Evolutionary conservation across 2,888 invertebrate genomes (phyloP), one percentile per base, ranked within the genome.

Genomic region (Smittia aterrima): DNA sequence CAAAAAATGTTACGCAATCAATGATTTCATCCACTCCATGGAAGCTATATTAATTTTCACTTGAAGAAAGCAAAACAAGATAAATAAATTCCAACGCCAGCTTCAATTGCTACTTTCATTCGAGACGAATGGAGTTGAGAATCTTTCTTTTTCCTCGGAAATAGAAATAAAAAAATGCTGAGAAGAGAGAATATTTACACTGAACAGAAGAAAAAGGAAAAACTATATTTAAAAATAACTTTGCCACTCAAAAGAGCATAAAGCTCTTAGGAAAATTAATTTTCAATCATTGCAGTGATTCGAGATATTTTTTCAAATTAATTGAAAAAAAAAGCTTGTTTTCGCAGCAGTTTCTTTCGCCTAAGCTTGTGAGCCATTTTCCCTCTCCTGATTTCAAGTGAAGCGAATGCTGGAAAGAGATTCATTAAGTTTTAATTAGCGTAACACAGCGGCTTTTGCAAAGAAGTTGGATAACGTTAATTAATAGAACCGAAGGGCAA

Each of bases 361-460:
- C 32, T 32, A 32, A 32, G 32, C 32, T 32, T 32, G 32, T 32
- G 11, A 47, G 11, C 47, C 2, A n/a, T 47, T 47, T 47, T 47
- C 47, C 4, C 38, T 38, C 47, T 16, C 47, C 47, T 47, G 2
- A 3, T 47, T 32, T 32, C 32, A 3, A 32, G 9, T 9, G 32
- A 32, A 32, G 32, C 13, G 47, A 47, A 11, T 47, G 16, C 11
- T 47, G 2, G n/a, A n/a, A 13, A 13, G 9, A 47, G 47, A 47
- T 16, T 47, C 47, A 47, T 47, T 47, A 47, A 47, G n/a, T 47
- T 47, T 47, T 47, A 47, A 47, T 47, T 47, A 47, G 47, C 47
- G 47, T 32, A 32, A 32, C 32, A 47, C 13, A 47, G 11, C 6
- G 47, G 13, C 11, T 47, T 47, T 2, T 47, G 47, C 47, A 47